phyloP scores from a whole-genome alignment of 1,140 invertebrate species.

The Scaptomyza hsui region DNA sequence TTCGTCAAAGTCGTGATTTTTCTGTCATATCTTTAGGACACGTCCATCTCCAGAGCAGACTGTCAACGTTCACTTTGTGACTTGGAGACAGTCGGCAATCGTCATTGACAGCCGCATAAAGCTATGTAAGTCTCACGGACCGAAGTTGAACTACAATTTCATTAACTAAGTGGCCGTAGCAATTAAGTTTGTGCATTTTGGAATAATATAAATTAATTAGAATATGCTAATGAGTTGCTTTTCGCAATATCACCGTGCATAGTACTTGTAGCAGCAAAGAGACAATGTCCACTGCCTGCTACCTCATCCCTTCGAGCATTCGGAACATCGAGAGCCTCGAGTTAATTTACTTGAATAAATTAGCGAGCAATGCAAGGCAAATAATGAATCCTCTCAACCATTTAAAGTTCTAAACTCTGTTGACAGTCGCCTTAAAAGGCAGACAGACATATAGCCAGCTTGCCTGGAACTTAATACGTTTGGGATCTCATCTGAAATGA shows the following conservation, averaged over 20 bases:
- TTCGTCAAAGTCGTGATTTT: neutral
- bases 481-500: constrained; percentile 24
- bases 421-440: neutral
- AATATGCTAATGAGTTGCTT: constrained; percentile 77
- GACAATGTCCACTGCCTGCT: neutral
- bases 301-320: constrained; percentile 4
- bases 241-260: constrained; percentile 37
- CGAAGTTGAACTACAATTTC: constrained; percentile 67
- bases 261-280: constrained; percentile 7
- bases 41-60: neutral
- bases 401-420: constrained; percentile 41
- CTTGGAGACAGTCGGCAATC: constrained; percentile 15
- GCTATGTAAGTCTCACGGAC: constrained; percentile 32
- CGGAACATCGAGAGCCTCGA: constrained; percentile 42
- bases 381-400: constrained; percentile 35
- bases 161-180: constrained; percentile 80
- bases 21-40: neutral
- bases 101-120: constrained; percentile 36
- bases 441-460: neutral
- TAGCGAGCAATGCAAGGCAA: constrained; percentile 61
- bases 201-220: constrained; percentile 83
- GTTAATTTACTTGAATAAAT: constrained; percentile 80
- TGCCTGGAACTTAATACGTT: constrained; percentile 14
- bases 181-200: constrained; percentile 81
- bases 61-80: neutral